These are phyloP conservation scores for Pogonocherus hispidulus DNA, from an alignment of 2,888 invertebrate species.

Conservation along the genomic window DNA sequence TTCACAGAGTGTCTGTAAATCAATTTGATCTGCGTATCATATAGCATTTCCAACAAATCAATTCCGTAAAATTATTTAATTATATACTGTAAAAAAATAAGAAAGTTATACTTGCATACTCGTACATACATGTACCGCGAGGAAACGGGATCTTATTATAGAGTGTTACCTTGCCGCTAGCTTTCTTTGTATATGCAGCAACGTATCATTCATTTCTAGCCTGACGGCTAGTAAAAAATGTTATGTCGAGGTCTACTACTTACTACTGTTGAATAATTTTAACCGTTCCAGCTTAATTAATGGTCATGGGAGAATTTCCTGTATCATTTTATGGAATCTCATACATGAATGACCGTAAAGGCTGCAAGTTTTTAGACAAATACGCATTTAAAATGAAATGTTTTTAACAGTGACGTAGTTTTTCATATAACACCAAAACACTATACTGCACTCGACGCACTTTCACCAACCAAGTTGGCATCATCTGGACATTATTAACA, in stretches of 20 bases:
- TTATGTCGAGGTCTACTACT: slow-evolving; percentile 20
- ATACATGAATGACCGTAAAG: too few relatives aligned
- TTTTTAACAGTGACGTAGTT: too few relatives aligned
- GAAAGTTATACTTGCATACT: not conserved
- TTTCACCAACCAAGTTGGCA: too few relatives aligned
- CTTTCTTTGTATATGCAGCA: slow-evolving; percentile 11
- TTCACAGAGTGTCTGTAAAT: not conserved
- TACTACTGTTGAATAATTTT: slow-evolving; percentile 9
- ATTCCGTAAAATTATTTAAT: not conserved
- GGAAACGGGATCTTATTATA: not conserved
- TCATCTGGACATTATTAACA: too few relatives aligned
- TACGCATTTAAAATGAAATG: too few relatives aligned
- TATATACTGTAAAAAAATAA: not conserved
- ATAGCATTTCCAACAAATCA: not conserved
- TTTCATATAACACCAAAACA: too few relatives aligned
- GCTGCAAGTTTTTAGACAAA: too few relatives aligned
- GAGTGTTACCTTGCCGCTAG: slow-evolving; percentile 20
- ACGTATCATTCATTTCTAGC: slow-evolving; percentile 18
- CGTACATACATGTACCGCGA: not conserved
- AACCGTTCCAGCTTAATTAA: slow-evolving; percentile 11
- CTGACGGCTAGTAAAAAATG: slow-evolving; percentile 3
- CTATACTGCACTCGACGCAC: too few relatives aligned
- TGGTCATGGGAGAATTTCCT: slow-evolving; percentile 8
- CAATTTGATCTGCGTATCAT: not conserved
- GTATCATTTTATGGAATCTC: not conserved